Evolutionary conservation across 2,113 vertebrate species (phyloP).

Genomic region (Tachysurus fulvidraco): DNA sequence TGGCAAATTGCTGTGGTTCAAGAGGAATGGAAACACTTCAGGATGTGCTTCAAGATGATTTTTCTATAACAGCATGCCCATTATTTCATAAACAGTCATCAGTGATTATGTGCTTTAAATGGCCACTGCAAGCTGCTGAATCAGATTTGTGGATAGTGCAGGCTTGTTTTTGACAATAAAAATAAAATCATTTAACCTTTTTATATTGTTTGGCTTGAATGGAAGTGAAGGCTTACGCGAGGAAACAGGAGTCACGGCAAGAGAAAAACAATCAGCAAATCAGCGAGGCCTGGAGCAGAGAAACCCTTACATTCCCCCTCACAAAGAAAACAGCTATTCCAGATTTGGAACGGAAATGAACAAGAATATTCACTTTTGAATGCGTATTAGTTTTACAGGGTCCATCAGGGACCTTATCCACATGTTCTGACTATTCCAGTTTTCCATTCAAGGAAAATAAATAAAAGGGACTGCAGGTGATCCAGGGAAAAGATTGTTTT

Average conservation of each 20-base stretch:
- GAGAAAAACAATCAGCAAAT: constrained; percentile 16
- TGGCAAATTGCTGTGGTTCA: background rate
- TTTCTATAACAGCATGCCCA: background rate
- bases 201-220: constrained; percentile 2
- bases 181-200: background rate
- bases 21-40: background rate
- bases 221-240: constrained; percentile 1
- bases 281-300: constrained; percentile 1
- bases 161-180: background rate
- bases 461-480: constrained; percentile 10
- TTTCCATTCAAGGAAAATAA: constrained; percentile 38
- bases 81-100: background rate
- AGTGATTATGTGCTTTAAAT: background rate
- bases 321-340: constrained; percentile 9
- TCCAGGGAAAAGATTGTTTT: constrained; percentile 20
- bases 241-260: constrained; percentile 13
- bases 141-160: background rate
- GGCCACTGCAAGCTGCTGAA: background rate
- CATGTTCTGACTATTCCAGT: constrained; percentile 7
- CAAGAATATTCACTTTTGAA: constrained; percentile 34
- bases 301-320: constrained; percentile 7
- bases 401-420: constrained; percentile 29
- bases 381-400: constrained; percentile 46
- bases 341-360: constrained; percentile 20
- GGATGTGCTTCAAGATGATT: background rate